Percentiles rank a stretch among this genome's conserved stretches.
Conservation (phyloP, 2,888 invertebrate genomes). For the Trisateles emortualis region DNA sequence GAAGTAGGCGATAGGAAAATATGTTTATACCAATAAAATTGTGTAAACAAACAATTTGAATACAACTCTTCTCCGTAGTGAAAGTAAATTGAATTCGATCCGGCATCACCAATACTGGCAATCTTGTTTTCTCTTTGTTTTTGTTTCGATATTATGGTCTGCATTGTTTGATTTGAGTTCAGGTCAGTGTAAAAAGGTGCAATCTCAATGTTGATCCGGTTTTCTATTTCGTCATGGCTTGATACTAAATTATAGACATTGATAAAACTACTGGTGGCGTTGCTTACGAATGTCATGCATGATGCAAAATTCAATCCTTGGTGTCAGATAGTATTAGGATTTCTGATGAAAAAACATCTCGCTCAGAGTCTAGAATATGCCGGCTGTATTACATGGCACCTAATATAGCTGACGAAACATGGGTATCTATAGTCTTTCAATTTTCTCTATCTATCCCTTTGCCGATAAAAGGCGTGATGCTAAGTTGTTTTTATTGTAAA, state of each 20-base stretch:
- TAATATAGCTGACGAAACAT: no score
- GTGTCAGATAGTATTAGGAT: no score
- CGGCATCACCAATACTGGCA: constrained; percentile 45
- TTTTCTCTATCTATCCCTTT: not conserved
- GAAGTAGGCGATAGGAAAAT: constrained; percentile 45
- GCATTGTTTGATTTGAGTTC: constrained; percentile 29
- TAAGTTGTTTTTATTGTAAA: no score
- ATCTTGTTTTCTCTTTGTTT: constrained; percentile 55
- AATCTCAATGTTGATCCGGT: not conserved
- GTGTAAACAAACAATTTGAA: constrained; percentile 54
- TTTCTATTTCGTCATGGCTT: not conserved
- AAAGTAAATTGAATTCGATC: constrained; percentile 63
- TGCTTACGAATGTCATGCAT: no score
- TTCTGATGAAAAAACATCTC: no score
- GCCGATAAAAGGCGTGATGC: no score
- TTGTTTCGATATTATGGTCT: constrained; percentile 13
- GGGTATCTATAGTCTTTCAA: no score
- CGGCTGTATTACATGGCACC: no score
- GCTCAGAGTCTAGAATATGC: no score
- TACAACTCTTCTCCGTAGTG: constrained; percentile 55
- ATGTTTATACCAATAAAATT: constrained; percentile 47
- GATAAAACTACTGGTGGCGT: no score
- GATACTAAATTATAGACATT: no score
- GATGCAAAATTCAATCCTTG: no score
- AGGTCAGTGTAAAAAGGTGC: constrained; percentile 29